Evolutionary conservation across 2,888 invertebrate species (phyloP), one percentile per base, ranked within the genome.

Genomic region (Serripes groenlandicus): DNA sequence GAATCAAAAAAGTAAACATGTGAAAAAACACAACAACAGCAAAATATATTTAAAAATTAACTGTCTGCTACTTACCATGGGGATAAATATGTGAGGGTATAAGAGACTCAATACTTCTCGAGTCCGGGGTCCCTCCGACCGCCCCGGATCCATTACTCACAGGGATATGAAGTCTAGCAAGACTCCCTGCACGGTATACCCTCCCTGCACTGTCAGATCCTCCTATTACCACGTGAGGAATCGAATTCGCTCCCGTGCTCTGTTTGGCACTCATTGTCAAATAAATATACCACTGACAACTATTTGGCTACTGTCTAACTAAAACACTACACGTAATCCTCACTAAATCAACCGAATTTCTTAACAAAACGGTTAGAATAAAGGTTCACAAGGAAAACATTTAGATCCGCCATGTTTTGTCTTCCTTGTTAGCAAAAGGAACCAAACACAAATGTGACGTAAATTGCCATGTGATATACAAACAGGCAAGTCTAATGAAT

Each of bases 21-120:
- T n/a, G n/a, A n/a, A n/a, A n/a, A n/a, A n/a, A n/a, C n/a, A n/a
- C n/a, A n/a, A n/a, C n/a, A n/a, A n/a, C n/a, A n/a, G n/a, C n/a
- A n/a, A n/a, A n/a, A n/a, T n/a, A n/a, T n/a, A n/a, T n/a, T n/a
- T n/a, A n/a, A n/a, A n/a, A n/a, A n/a, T n/a, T n/a, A n/a, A n/a
- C n/a, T n/a, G n/a, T n/a, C n/a, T n/a, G n/a, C n/a, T n/a, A n/a
- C n/a, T n/a, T n/a, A n/a, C 83, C 86, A 49, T 75, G 83, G 26
- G 66, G 66, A n/a, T n/a, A n/a, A 15, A 66, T 28, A 28, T 84
- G 85, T 54, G 86, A 86, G 18, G 86, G 84, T n/a, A 88, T 88
- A 42, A 87, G 88, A 54, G 93, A 93, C n/a, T 93, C 94, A 4
- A 94, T 93, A 7, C 93, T 94, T 76, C 93, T 94, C 34, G 92